Base-by-base conservation (phyloP, 92 coral and sea anemone species). In the Epizoanthus scotinus region DNA sequence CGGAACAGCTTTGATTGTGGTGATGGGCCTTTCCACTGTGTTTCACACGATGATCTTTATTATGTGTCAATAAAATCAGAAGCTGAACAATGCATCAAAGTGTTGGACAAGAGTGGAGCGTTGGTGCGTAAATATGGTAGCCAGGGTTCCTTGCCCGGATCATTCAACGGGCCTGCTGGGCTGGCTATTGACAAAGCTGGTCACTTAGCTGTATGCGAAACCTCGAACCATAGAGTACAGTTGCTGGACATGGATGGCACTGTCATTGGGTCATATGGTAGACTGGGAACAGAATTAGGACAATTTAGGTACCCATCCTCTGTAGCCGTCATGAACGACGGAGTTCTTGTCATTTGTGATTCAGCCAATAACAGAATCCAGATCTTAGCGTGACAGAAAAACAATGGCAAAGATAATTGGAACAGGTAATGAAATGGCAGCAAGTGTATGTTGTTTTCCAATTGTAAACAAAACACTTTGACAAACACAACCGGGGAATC, bases 171-270 rank as follows among this genome's bases (percentile, higher is more conserved):
- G n/a, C 77, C 78, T 31, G 54, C 63, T n/a, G 78, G 84, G 5
- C 67, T 81, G 40, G 49, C 78, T 24, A 28, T 81, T 22, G 63
- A 81, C 78, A 67, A 67, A 54, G 6, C 77, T 2, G 78, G 63
- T 19, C 84, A 53, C 14, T 70, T 81, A 10, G 25, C 68, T 29
- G 78, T 81, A 34, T 81, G 84, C 70, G 84, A 81, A 27, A 52
- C 63, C 15, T 27, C 28, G 55, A 81, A 68, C 27, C 3, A 68
- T 19, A 52, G 84, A 69, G 53, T 81, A 4, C 84, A 81, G 78
- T 19, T 81, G 67, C 70, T 81, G 29, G 56, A 81, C 7, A 4
- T 47, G 67, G 24, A 14, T 54, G 84, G 84, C 19, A 68, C 26
- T 36, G 67, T 81, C 36, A 14, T 67, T 8, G 20, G 62, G 56